A percentile compares a stretch with the other conserved stretches of the same genome.
Evolutionary conservation across 2,113 vertebrate species (phyloP).

Genomic region (Chaenocephalus aceratus): DNA sequence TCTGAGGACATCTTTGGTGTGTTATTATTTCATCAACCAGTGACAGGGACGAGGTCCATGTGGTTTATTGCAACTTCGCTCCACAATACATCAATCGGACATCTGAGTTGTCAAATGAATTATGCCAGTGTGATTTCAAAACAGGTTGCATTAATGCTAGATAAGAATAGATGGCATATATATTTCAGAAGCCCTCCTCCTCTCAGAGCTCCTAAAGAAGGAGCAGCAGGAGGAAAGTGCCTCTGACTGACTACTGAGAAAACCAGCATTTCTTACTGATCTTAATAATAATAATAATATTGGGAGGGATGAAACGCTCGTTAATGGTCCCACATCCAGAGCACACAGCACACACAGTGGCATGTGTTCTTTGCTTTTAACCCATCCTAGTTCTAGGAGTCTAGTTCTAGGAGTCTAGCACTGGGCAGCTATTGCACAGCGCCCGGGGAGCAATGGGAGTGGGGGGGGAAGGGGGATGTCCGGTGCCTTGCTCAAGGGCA

Average conservation of each 20-base stretch:
- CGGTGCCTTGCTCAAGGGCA: no score
- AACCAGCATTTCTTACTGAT: conserved; percentile 31
- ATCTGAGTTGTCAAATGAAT: conserved; percentile 41
- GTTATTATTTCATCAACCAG: conserved; percentile 23
- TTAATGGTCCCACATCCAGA: no score
- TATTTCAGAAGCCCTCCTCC: conserved; percentile 42
- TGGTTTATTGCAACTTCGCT: conserved; percentile 17
- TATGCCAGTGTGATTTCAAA: conserved; percentile 47
- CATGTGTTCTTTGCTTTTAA: no score
- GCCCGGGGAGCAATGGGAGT: no score
- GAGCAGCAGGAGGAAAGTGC: conserved; percentile 38
- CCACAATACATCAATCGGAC: conserved; percentile 21
- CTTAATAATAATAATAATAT: not conserved
- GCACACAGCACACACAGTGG: no score
- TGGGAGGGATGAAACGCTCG: conserved; percentile 7
- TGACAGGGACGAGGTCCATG: not conserved
- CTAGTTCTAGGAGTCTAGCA: no score
- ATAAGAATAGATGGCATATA: conserved; percentile 44
- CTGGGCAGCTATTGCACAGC: no score
- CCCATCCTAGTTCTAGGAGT: no score
- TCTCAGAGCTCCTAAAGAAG: conserved; percentile 54
- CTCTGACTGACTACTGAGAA: conserved; percentile 38
- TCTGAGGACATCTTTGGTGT: conserved; percentile 7
- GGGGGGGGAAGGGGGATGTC: no score
- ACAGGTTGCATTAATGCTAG: conserved; percentile 37